A percentile compares a stretch with the other conserved stretches of the same genome.
Conservation (phyloP, 2,113 vertebrate genomes). For the Indri indri region DNA sequence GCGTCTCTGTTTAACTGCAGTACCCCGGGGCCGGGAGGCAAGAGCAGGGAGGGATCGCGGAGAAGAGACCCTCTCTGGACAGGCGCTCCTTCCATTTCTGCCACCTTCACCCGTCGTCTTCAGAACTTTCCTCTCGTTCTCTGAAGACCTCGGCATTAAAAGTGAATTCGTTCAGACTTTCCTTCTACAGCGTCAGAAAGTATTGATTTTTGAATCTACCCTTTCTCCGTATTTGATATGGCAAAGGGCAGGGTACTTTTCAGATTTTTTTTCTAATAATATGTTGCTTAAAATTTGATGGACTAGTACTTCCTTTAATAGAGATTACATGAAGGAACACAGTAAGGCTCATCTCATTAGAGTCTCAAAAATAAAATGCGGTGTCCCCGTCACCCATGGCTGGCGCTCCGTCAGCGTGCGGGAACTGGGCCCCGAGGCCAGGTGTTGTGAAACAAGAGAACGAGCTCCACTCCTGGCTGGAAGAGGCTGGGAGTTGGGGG, state of each 20-base stretch:
- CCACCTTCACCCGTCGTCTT: fast-evolving
- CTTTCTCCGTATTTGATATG: background rate
- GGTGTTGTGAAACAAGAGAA: fast-evolving
- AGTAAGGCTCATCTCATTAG: background rate
- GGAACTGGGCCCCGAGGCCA: background rate
- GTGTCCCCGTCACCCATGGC: background rate
- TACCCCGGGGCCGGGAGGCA: background rate
- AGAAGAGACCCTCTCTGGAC: background rate
- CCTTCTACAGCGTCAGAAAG: background rate
- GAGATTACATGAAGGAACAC: background rate
- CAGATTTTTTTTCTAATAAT: background rate
- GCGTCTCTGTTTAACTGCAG: background rate
- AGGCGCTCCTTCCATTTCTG: too few relatives aligned
- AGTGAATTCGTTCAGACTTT: background rate
- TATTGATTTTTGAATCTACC: background rate
- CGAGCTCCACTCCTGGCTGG: background rate
- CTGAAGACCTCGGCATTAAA: background rate
- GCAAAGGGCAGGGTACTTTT: background rate
- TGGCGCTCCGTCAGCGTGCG: fast-evolving
- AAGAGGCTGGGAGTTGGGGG: background rate
- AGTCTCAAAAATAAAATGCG: background rate
- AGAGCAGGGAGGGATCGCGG: fast-evolving
- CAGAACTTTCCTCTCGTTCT: background rate
- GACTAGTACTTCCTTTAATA: background rate
- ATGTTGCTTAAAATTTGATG: background rate